phyloP scores from a whole-genome alignment of 2,113 vertebrate genomes.

The Pterocles burchelli region DNA sequence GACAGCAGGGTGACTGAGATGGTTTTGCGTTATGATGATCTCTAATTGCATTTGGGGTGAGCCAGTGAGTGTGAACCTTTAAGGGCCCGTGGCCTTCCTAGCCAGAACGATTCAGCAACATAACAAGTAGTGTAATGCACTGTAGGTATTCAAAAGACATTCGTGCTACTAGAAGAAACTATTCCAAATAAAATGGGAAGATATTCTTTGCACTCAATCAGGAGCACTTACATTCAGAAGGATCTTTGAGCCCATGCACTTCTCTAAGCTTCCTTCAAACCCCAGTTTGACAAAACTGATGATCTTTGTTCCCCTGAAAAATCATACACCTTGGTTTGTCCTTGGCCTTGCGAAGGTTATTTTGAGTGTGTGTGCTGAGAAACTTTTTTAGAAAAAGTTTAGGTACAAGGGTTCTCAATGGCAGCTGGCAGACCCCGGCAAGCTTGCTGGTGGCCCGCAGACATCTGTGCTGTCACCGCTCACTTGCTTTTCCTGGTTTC shows the following conservation, averaged over 20 bases:
- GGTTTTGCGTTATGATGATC: neutral
- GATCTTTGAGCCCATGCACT: conserved; percentile 56
- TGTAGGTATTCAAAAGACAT: conserved; percentile 66
- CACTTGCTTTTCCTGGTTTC: neutral
- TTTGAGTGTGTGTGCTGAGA: neutral
- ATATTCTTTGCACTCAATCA: conserved; percentile 34
- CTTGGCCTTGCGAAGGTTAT: conserved; percentile 18
- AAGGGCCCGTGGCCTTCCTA: neutral
- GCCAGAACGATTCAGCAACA: conserved; percentile 35
- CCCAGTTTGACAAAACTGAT: conserved; percentile 7
- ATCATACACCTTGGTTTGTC: conserved; percentile 65
- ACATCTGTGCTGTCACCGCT: neutral
- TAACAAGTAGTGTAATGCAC: conserved; percentile 69
- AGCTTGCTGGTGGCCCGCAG: neutral
- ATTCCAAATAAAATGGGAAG: conserved; percentile 48
- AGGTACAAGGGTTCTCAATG: neutral
- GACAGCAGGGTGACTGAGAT: neutral
- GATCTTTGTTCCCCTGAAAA: conserved; percentile 59
- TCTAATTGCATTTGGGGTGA: conserved; percentile 18
- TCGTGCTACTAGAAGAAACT: conserved; percentile 56
- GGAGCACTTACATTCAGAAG: conserved; percentile 66
- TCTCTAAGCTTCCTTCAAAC: conserved; percentile 57
- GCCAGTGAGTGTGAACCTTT: neutral
- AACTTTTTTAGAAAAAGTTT: neutral
- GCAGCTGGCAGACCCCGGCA: neutral